Conservation (phyloP, 2,888 invertebrate species). For the Perizoma flavofasciatum region DNA sequence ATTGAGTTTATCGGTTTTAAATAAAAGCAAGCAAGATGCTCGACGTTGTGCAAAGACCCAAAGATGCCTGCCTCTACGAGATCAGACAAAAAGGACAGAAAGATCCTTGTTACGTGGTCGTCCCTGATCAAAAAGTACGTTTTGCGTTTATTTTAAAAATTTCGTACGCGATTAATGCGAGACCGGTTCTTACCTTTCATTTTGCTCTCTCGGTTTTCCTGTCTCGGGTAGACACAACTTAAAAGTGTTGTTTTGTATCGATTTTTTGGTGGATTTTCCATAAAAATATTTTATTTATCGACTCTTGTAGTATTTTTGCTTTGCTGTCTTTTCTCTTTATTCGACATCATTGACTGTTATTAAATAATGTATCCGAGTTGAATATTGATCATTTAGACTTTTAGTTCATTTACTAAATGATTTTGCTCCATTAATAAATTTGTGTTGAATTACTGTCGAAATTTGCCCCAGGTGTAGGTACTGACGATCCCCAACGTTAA, state of each 20-base stretch:
- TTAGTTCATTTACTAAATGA: not conserved
- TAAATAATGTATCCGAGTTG: not conserved
- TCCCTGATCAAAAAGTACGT: slow-evolving; percentile 87
- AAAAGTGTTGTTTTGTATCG: slow-evolving; percentile 1
- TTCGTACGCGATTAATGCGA: slow-evolving; percentile 3
- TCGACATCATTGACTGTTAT: not conserved
- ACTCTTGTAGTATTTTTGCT: not conserved
- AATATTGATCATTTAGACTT: not conserved
- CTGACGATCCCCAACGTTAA: no score
- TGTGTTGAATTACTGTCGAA: slow-evolving; percentile 10
- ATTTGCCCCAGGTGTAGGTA: no score
- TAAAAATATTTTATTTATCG: not conserved
- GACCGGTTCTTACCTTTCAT: slow-evolving; percentile 24
- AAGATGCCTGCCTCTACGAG: slow-evolving; percentile 86
- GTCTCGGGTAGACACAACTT: slow-evolving; percentile 1
- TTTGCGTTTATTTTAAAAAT: slow-evolving; percentile 38
- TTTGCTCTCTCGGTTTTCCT: slow-evolving; percentile 14
- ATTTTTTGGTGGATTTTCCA: not conserved
- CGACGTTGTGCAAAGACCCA: slow-evolving; percentile 71
- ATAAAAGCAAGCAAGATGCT: slow-evolving; percentile 60
- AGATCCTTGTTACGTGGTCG: slow-evolving; percentile 88
- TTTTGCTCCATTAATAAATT: slow-evolving; percentile 1
- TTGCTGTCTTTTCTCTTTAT: not conserved
- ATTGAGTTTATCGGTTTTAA: slow-evolving; percentile 45
- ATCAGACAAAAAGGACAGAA: slow-evolving; percentile 86